These are phyloP conservation scores for Carduelis carduelis DNA, from an alignment of 2,797 vertebrate genomes.

Conservation along the genomic window DNA sequence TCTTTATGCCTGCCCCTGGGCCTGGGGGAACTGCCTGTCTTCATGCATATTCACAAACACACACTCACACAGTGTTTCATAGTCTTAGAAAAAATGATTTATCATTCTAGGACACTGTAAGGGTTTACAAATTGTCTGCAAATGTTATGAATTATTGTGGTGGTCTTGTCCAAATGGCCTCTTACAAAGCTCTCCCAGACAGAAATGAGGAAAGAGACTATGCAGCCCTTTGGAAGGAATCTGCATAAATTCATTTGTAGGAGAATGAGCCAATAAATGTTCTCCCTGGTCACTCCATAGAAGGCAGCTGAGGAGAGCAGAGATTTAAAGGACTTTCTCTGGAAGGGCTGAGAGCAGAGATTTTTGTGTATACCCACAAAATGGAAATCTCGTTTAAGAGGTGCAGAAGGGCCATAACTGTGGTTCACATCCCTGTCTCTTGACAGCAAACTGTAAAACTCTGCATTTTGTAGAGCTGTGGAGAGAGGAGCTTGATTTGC, in stretches of 20 bases:
- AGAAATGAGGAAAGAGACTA: conserved; percentile 9
- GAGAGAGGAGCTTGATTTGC: background rate
- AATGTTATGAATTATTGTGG: conserved; percentile 24
- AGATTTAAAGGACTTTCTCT: conserved; percentile 13
- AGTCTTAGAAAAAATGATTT: conserved; percentile 46
- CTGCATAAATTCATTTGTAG: conserved; percentile 6
- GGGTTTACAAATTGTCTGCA: conserved; percentile 19
- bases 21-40: background rate
- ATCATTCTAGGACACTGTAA: conserved; percentile 25
- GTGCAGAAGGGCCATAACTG: background rate
- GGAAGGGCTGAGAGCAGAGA: background rate
- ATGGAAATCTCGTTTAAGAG: background rate
- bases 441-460: background rate
- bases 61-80: background rate
- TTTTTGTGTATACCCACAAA: background rate
- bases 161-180: background rate
- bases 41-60: background rate
- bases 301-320: background rate
- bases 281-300: background rate
- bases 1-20: background rate
- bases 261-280: background rate
- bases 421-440: background rate
- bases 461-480: background rate
- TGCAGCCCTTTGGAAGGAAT: conserved; percentile 7
- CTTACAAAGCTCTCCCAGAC: background rate